phyloP scores from a whole-genome alignment of 37 sponge, comb jelly and placozoan genomes.

The Cliona cf. orientalis region DNA sequence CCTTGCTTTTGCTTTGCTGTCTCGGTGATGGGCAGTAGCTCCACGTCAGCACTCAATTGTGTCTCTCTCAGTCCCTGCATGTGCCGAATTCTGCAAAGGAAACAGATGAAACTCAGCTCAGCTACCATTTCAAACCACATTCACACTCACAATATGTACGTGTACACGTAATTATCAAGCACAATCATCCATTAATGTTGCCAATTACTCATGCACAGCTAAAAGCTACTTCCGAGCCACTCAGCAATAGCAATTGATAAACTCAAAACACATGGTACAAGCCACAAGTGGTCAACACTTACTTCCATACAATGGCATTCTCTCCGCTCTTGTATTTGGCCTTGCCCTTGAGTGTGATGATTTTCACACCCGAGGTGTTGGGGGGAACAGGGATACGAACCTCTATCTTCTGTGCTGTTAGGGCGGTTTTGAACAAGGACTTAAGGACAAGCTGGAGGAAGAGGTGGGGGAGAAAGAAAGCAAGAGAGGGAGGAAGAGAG shows the following conservation, averaged over 20 bases:
- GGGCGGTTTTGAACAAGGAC: constrained; percentile 74
- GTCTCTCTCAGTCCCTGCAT: constrained; percentile 89
- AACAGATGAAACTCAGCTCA: not conserved
- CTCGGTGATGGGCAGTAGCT: constrained; percentile 68
- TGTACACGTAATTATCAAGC: not conserved
- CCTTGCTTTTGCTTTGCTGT: constrained; percentile 48
- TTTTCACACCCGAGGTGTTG: constrained; percentile 85
- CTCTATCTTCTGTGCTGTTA: constrained; percentile 91
- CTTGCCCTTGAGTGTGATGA: constrained; percentile 73
- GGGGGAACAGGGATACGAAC: constrained; percentile 91
- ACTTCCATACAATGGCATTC: constrained; percentile 95
- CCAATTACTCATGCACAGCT: not conserved
- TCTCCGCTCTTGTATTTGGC: constrained; percentile 92
- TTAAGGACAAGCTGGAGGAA: constrained; percentile 75
- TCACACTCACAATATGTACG: not conserved
- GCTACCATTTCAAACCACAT: too few relatives aligned
- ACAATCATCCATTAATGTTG: not conserved
- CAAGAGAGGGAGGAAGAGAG: constrained; percentile 9
- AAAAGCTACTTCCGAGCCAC: not conserved
- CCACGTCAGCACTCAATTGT: constrained; percentile 91
- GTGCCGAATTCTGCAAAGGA: constrained; percentile 78
- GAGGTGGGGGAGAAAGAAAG: not conserved
- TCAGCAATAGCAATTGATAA: not conserved
- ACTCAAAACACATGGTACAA: not conserved
- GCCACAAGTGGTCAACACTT: constrained; percentile 25